Conservation (phyloP, 2,888 invertebrate species). For the Parnassius apollo region DNA sequence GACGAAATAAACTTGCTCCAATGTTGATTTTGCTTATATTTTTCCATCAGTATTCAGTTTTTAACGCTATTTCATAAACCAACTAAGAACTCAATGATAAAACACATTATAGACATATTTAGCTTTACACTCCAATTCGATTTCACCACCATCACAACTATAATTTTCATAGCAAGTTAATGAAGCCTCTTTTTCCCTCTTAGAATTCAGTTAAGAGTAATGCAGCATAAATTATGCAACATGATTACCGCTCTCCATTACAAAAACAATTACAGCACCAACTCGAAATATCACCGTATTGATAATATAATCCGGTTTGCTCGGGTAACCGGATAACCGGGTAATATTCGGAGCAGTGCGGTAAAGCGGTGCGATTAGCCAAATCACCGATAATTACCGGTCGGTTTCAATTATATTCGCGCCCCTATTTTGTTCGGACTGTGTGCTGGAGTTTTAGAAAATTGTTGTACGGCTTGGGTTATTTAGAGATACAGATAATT, state of each 20-base stretch:
- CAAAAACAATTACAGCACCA: conserved; percentile 32
- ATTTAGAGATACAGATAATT: conserved; percentile 15
- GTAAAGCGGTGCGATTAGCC: conserved; percentile 41
- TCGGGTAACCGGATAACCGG: conserved; percentile 29
- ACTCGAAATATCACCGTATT: conserved; percentile 31
- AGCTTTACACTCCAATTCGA: too few species aligned
- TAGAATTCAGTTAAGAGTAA: conserved; percentile 17
- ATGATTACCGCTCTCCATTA: conserved; percentile 30
- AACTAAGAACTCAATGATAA: too few species aligned
- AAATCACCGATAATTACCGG: conserved; percentile 44
- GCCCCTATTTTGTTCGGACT: conserved; percentile 18
- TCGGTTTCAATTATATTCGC: conserved; percentile 41
- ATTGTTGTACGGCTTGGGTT: neutral
- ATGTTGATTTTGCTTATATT: too few species aligned
- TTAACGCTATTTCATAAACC: too few species aligned
- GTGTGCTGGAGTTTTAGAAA: conserved; percentile 4
- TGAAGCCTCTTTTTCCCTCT: too few species aligned
- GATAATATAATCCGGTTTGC: conserved; percentile 36
- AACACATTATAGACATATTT: too few species aligned
- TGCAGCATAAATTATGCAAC: conserved; percentile 22
- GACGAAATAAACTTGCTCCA: too few species aligned
- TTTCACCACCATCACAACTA: too few species aligned
- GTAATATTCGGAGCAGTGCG: conserved; percentile 31
- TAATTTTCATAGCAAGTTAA: too few species aligned
- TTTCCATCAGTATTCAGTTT: too few species aligned